These are phyloP conservation scores for Melanotaenia maccullochi DNA, from an alignment of 2,797 vertebrate species.

Conservation along the genomic window DNA sequence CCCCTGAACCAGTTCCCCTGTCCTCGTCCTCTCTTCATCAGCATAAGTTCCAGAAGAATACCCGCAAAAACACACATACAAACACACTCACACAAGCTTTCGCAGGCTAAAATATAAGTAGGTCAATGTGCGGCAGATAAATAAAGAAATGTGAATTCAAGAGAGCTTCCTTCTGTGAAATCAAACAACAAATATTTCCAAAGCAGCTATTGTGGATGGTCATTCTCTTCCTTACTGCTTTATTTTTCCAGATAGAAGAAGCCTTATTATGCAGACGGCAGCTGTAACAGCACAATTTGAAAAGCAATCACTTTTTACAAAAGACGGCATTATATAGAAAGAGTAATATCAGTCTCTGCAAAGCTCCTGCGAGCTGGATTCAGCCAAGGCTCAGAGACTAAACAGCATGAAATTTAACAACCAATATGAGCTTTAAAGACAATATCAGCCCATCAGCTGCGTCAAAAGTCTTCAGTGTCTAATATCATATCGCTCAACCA, in stretches of 20 bases:
- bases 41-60: conserved; percentile 49
- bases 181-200: conserved; percentile 55
- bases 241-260: conserved; percentile 46
- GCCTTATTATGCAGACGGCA: conserved; percentile 65
- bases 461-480: conserved; percentile 12
- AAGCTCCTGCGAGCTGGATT: conserved; percentile 19
- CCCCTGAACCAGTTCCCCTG: conserved; percentile 64
- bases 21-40: conserved; percentile 57
- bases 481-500: conserved; percentile 10
- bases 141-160: conserved; percentile 45
- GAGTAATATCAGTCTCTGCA: conserved; percentile 40
- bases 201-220: conserved; percentile 26
- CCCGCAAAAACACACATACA: conserved; percentile 15
- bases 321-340: conserved; percentile 57
- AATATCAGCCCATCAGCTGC: conserved; percentile 16
- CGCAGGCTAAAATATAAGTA: conserved; percentile 53
- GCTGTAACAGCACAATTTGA: conserved; percentile 61
- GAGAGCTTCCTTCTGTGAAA: conserved; percentile 47
- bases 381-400: conserved; percentile 11
- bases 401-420: conserved; percentile 41
- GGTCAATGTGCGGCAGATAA: conserved; percentile 32
- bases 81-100: conserved; percentile 7
- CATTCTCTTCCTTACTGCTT: conserved; percentile 39
- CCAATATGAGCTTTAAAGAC: conserved; percentile 39
- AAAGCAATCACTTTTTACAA: conserved; percentile 68